These are phyloP conservation scores for Argyrosomus regius DNA, from an alignment of 2,797 vertebrate genomes.

Conservation along the genomic window DNA sequence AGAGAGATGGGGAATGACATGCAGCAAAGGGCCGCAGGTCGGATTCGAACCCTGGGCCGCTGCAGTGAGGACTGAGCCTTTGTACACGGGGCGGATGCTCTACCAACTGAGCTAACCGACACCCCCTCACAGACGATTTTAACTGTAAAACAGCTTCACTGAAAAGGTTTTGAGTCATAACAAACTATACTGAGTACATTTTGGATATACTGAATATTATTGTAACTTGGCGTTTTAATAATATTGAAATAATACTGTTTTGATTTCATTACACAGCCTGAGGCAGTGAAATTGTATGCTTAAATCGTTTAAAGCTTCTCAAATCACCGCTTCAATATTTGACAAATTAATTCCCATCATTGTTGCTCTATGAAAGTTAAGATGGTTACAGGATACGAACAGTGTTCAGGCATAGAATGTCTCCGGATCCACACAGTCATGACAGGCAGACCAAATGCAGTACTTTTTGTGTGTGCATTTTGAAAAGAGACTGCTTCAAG, in stretches of 20 bases:
- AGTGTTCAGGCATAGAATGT: slow-evolving; percentile 14
- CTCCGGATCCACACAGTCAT: slow-evolving; percentile 15
- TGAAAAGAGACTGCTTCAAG: slow-evolving; percentile 24
- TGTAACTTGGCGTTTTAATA: slow-evolving; percentile 9
- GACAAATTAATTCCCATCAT: slow-evolving; percentile 28
- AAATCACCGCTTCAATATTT: slow-evolving; percentile 28
- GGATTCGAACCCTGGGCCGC: no score
- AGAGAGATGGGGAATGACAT: no score
- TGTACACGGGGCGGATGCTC: no score
- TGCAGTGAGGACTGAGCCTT: no score
- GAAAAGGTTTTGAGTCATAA: slow-evolving; percentile 6
- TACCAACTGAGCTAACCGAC: no score
- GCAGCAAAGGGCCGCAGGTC: no score
- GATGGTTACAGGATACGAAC: slow-evolving; percentile 19
- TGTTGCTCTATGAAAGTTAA: slow-evolving; percentile 23
- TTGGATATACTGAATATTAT: slow-evolving; percentile 8
- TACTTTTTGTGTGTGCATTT: neutral
- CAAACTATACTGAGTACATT: slow-evolving; percentile 10
- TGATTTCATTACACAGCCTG: slow-evolving; percentile 6
- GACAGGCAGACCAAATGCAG: slow-evolving; percentile 1
- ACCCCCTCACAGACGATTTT: neutral
- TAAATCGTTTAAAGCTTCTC: slow-evolving; percentile 7
- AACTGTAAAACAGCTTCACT: slow-evolving; percentile 12
- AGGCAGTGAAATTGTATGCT: slow-evolving; percentile 3
- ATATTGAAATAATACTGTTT: neutral